Conservation (phyloP, 1,140 invertebrate species). For the Cyrtorhinus lividipennis region DNA sequence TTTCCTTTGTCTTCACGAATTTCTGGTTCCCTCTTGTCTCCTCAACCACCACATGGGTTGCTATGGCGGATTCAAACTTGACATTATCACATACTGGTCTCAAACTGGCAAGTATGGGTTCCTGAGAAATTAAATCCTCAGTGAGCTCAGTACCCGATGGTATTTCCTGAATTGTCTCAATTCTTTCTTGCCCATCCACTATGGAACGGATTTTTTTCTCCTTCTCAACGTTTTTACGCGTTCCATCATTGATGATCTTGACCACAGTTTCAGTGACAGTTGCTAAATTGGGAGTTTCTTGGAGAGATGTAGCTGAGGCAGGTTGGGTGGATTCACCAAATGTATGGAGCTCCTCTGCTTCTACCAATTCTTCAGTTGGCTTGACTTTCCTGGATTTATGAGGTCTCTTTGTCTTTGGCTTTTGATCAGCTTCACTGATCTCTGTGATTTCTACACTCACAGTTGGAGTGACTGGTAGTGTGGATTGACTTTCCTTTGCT, state of each 20-base stretch:
- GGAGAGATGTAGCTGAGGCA: too few species aligned
- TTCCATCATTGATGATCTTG: too few species aligned
- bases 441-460: constrained; percentile 19
- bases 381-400: too few species aligned
- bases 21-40: not conserved
- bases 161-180: constrained; percentile 26
- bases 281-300: too few species aligned
- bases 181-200: constrained; percentile 20
- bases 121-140: constrained; percentile 5
- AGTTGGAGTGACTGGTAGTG: not conserved
- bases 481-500: not conserved
- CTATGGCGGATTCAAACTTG: not conserved
- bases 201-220: too few species aligned
- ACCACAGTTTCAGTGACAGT: too few species aligned
- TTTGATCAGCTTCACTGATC: constrained; percentile 22
- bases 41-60: not conserved
- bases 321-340: too few species aligned
- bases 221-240: too few species aligned
- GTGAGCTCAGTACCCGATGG: constrained; percentile 14
- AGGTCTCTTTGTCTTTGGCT: too few species aligned
- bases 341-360: too few species aligned
- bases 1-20: constrained; percentile 14
- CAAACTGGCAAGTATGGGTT: not conserved
- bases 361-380: too few species aligned
- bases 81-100: not conserved